Evolutionary conservation across 2,888 invertebrate species (phyloP).

Genomic region (Morpho deidamia): DNA sequence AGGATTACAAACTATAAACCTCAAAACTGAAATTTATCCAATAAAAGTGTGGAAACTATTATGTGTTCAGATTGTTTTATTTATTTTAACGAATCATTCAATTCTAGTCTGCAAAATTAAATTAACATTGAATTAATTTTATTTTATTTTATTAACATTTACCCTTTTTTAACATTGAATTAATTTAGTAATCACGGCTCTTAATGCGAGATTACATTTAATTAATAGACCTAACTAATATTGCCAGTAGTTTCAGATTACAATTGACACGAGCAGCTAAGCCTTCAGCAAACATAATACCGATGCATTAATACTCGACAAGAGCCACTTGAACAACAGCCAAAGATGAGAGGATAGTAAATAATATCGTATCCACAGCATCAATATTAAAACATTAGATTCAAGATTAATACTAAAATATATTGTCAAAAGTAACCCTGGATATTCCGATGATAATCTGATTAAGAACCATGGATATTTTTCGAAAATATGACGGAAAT

Average conservation of each 20-base stretch:
- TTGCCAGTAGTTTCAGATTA: constrained; percentile 52
- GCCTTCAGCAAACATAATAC: constrained; percentile 71
- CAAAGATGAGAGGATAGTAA: constrained; percentile 56
- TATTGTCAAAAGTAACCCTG: too few relatives aligned
- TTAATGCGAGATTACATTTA: not conserved
- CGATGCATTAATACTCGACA: constrained; percentile 57
- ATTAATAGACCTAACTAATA: not conserved
- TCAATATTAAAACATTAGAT: constrained; percentile 3
- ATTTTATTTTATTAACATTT: not conserved
- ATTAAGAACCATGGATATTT: too few relatives aligned
- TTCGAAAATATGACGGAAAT: too few relatives aligned
- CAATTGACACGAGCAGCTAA: constrained; percentile 67
- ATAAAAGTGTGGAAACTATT: too few relatives aligned
- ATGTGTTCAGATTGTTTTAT: too few relatives aligned
- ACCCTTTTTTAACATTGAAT: not conserved
- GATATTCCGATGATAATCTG: too few relatives aligned
- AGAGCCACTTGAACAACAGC: constrained; percentile 44
- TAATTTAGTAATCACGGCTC: too few relatives aligned
- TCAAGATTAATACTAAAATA: not conserved
- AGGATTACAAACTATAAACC: too few relatives aligned
- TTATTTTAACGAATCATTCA: too few relatives aligned
- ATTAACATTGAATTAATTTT: too few relatives aligned
- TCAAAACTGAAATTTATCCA: too few relatives aligned
- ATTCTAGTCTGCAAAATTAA: too few relatives aligned
- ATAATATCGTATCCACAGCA: constrained; percentile 46